Conservation (phyloP, 2,888 invertebrate species). For the Caenorhabditis macrosperma region DNA sequence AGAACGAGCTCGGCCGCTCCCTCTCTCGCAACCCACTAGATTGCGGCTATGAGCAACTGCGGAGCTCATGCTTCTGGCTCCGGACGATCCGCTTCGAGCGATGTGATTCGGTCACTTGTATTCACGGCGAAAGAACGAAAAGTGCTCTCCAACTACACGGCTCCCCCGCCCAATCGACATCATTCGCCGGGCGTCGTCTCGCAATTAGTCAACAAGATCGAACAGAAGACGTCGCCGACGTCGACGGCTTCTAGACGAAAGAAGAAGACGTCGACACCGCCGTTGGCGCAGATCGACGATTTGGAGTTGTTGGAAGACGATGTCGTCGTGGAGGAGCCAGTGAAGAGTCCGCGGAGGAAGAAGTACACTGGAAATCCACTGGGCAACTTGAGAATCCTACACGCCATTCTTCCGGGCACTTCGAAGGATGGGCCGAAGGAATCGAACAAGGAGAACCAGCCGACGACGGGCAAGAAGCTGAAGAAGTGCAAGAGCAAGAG, state of each 20-base stretch:
- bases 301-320: conserved; percentile 59
- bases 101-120: conserved; percentile 27
- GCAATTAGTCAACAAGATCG: conserved; percentile 61
- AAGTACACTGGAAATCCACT: conserved; percentile 58
- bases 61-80: conserved; percentile 39
- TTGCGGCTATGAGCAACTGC: conserved; percentile 38
- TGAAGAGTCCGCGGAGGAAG: conserved; percentile 43
- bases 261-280: conserved; percentile 36
- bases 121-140: conserved; percentile 44
- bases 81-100: conserved; percentile 2
- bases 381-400: conserved; percentile 55
- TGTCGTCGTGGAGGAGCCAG: conserved; percentile 29
- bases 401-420: conserved; percentile 37
- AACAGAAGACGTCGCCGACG: conserved; percentile 47
- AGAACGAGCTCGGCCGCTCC: conserved; percentile 42
- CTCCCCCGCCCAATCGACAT: conserved; percentile 41
- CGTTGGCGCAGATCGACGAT: conserved; percentile 52
- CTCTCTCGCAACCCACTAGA: not conserved
- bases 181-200: conserved; percentile 56
- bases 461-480: conserved; percentile 11
- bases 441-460: conserved; percentile 3
- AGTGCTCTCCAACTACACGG: conserved; percentile 38
- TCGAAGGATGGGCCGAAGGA: conserved; percentile 49
- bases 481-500: conserved; percentile 51
- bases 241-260: conserved; percentile 29